Base-by-base conservation (phyloP, 2,113 vertebrate genomes). In the Cariama cristata region DNA sequence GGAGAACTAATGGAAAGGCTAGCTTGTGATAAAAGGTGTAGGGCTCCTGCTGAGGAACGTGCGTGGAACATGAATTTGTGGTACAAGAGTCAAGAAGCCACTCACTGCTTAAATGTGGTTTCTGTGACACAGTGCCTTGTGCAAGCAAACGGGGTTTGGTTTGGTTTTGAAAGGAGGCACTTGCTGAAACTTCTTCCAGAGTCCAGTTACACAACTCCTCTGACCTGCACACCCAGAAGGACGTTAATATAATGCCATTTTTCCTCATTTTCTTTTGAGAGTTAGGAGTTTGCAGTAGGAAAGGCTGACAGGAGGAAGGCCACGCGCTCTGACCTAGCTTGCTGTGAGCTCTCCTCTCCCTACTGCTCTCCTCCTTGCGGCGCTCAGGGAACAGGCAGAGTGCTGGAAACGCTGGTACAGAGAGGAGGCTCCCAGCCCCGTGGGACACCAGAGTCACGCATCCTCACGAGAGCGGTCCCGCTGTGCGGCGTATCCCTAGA, bases 361-460 rank as follows among this genome's bases (percentile, higher is more conserved):
- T 40, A 0, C 44, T 27, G 38, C 67, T 69, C 16, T 59, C 45
- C 56, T 33, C 72, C 45, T 42, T 17, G 42, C 47, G 47, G 68
- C 49, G 42, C 35, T 5, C 8, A 14, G 50, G 27, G 30, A 44
- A 13, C 8, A 14, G 59, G 30, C 8, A 22, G 14, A 18, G 4
- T 1, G 19, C 58, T 4, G 0, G 4, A 49, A 42, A 40, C 26
- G 1, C 63, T 33, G 0, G 0, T 0, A 0, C 30, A 1, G 3
- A 21, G 24, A 19, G 40, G 22, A 21, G 16, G 1, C 18, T 0
- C 0, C 15, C 23, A 27, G 72, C 63, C n/a, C 55, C 0, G 24
- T 0, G 20, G 19, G 33, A 19, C 47, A 2, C 3, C 67, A 19
- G 4, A 12, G 20, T 18, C 1, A 0, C 0, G 12, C 28, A 5